Percentiles rank a stretch among this genome's conserved stretches.
These are phyloP conservation scores for Eustalomyia histrio DNA, from an alignment of 2,888 invertebrate genomes.

Conservation along the genomic window DNA sequence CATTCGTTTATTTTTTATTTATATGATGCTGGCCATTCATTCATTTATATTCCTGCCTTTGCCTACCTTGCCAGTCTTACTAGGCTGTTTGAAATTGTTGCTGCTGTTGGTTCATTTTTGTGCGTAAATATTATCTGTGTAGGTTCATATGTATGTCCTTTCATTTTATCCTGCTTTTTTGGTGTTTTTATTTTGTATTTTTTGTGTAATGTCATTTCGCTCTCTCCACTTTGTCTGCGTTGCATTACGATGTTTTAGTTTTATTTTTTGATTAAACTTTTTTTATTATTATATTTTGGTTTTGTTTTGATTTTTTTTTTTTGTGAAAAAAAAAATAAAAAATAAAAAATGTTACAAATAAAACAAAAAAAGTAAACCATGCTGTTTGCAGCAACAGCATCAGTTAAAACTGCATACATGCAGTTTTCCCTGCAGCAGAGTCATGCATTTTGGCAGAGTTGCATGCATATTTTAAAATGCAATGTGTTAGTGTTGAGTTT, in stretches of 20 bases:
- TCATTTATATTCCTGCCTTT: slow-evolving; percentile 37
- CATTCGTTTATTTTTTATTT: not conserved
- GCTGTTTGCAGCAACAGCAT: slow-evolving; percentile 11
- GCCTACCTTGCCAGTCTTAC: slow-evolving; percentile 26
- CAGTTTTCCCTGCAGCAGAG: slow-evolving; percentile 10
- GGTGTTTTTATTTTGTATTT: slow-evolving; percentile 27
- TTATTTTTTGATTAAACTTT: slow-evolving; percentile 66
- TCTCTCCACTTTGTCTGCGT: slow-evolving; percentile 71
- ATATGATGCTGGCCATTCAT: slow-evolving; percentile 20
- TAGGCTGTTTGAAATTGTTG: not conserved
- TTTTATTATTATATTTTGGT: slow-evolving; percentile 64
- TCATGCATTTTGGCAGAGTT: slow-evolving; percentile 52
- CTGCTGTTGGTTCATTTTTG: slow-evolving; percentile 69
- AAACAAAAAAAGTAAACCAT: slow-evolving; percentile 59
- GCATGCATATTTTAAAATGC: slow-evolving; percentile 3
- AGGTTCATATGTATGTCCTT: slow-evolving; percentile 6
- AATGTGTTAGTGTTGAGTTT: slow-evolving; percentile 19
- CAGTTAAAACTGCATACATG: slow-evolving; percentile 43
- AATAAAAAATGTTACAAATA: slow-evolving; percentile 59
- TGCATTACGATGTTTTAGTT: slow-evolving; percentile 62
- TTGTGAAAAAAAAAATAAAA: slow-evolving; percentile 20
- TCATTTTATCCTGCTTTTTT: slow-evolving; percentile 62
- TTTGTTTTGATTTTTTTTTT: slow-evolving; percentile 54
- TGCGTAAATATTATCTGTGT: slow-evolving; percentile 65
- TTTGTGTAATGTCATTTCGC: slow-evolving; percentile 76